Evolutionary conservation across 2,113 vertebrate genomes (phyloP).

Genomic region (Pampusana beccarii): DNA sequence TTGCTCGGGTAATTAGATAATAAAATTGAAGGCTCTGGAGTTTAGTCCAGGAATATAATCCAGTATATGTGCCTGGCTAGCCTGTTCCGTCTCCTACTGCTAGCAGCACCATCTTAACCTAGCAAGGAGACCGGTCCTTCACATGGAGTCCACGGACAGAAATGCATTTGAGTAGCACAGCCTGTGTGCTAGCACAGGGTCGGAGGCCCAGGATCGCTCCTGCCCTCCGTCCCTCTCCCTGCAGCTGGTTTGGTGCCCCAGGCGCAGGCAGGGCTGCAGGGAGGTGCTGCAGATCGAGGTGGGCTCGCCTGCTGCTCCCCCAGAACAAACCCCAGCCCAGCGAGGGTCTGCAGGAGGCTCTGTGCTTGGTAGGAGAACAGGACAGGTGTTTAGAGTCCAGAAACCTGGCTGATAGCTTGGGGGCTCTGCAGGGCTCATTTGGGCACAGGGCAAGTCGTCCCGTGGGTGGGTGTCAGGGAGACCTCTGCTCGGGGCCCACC

Average conservation of each 20-base stretch:
- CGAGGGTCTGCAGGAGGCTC: neutral
- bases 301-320: neutral
- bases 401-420: neutral
- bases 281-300: neutral
- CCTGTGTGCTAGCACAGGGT: too few relatives aligned
- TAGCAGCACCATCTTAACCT: neutral
- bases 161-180: neutral
- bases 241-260: neutral
- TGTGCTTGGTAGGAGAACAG: neutral
- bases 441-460: neutral
- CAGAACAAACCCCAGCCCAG: neutral
- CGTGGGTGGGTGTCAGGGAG: neutral
- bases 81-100: neutral
- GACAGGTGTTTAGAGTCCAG: neutral
- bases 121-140: neutral
- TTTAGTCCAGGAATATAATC: slow-evolving; percentile 25
- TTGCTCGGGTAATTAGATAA: slow-evolving; percentile 37
- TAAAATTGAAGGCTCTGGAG: slow-evolving; percentile 54
- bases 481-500: neutral
- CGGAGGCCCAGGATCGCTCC: neutral
- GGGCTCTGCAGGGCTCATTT: neutral
- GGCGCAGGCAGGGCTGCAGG: neutral
- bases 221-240: neutral
- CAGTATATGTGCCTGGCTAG: neutral
- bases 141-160: neutral